A percentile compares a stretch with the other conserved stretches of the same genome.
phyloP scores from a whole-genome alignment of 2,888 invertebrate genomes.

The Yponomeuta malinellus region DNA sequence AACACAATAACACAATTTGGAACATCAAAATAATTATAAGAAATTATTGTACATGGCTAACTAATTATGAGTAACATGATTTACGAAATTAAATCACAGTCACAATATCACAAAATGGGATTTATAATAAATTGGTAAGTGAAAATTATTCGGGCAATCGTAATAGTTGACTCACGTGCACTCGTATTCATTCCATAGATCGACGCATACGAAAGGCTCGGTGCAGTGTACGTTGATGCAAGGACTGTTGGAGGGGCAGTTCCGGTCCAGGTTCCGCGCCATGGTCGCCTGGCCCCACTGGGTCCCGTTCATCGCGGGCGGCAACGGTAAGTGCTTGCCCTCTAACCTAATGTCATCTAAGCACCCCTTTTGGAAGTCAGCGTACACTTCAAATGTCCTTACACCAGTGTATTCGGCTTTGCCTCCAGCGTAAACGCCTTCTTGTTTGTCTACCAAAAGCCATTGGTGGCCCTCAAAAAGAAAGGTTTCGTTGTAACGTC shows the following conservation, averaged over 20 bases:
- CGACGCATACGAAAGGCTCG: conserved; percentile 95
- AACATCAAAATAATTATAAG: conserved; percentile 10
- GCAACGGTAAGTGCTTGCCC: conserved; percentile 95
- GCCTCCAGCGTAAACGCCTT: conserved; percentile 96
- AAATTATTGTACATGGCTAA: not conserved
- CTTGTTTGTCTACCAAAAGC: conserved; percentile 94
- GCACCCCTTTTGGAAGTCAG: conserved; percentile 94
- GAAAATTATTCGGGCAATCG: not conserved
- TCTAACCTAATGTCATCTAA: conserved; percentile 86
- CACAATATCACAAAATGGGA: too few relatives aligned
- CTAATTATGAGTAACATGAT: too few relatives aligned
- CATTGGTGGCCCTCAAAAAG: conserved; percentile 93
- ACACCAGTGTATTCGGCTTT: conserved; percentile 97
- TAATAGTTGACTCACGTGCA: conserved; percentile 89
- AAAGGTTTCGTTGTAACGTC: conserved; percentile 94
- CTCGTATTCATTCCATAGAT: conserved; percentile 98
- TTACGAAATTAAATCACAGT: too few relatives aligned
- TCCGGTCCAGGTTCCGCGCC: conserved; percentile 92
- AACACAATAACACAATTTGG: conserved; percentile 8
- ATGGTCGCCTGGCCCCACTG: conserved; percentile 97
- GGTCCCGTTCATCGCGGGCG: conserved; percentile 95
- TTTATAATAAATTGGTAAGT: not conserved
- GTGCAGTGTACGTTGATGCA: conserved; percentile 96
- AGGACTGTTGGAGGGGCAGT: conserved; percentile 96
- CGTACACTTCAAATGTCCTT: conserved; percentile 94